Evolutionary conservation across 2,888 invertebrate genomes (phyloP).

Genomic region (Protonemura montana): DNA sequence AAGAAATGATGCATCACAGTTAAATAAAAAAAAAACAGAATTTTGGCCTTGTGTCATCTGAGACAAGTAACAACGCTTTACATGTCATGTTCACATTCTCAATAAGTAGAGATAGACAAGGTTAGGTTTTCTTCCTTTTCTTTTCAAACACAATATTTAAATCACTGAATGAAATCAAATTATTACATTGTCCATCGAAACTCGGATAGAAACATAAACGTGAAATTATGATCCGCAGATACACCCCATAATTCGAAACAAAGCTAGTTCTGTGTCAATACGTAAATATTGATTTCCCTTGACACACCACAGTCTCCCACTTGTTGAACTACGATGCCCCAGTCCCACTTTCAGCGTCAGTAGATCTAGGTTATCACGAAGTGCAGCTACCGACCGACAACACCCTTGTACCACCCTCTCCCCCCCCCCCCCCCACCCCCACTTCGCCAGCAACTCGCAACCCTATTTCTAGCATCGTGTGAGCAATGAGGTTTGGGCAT

Average conservation of each 20-base stretch:
- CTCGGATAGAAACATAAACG: neutral
- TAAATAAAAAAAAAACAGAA: neutral
- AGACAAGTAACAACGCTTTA: neutral
- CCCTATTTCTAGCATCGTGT: too few species aligned
- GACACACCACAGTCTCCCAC: neutral
- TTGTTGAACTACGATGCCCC: neutral
- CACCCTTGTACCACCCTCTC: neutral
- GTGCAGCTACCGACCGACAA: neutral
- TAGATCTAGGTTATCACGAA: neutral
- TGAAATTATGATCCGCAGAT: neutral
- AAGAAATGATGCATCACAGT: neutral
- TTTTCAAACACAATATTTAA: neutral
- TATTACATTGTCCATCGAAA: constrained; percentile 12
- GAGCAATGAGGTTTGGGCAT: neutral
- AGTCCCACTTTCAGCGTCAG: neutral
- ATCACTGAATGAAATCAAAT: neutral
- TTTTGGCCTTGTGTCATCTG: neutral
- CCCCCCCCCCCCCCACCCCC: neutral
- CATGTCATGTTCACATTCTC: neutral
- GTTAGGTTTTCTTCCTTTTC: neutral
- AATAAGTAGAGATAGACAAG: neutral
- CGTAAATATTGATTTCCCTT: neutral
- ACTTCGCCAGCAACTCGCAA: too few species aligned
- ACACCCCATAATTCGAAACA: neutral
- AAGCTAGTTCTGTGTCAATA: neutral